Percentiles rank a stretch among this genome's conserved stretches.
Conservation (phyloP, 2,888 invertebrate species). For the Aromia moschata region DNA sequence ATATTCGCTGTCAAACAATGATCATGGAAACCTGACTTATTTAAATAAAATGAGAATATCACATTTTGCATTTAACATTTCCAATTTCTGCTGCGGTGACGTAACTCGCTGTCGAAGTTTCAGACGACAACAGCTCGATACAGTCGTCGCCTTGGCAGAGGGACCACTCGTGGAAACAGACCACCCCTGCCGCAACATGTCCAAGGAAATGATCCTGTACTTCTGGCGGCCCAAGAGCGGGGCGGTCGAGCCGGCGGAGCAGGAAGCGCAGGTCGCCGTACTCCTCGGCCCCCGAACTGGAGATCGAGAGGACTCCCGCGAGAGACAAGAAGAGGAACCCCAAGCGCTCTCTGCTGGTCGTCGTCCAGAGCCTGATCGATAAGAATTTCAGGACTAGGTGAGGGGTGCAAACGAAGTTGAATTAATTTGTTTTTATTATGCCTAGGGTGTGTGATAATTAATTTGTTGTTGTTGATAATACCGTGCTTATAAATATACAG, state of each 20-base stretch:
- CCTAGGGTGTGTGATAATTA: too few relatives aligned
- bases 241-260: slow-evolving; percentile 50
- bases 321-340: slow-evolving; percentile 39
- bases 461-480: too few relatives aligned
- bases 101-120: too few relatives aligned
- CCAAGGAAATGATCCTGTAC: slow-evolving; percentile 78
- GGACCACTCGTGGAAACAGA: slow-evolving; percentile 90
- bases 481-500: too few relatives aligned
- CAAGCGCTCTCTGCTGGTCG: slow-evolving; percentile 49
- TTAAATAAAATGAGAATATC: too few relatives aligned
- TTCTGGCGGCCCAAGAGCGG: slow-evolving; percentile 69
- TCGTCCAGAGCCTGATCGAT: slow-evolving; percentile 57
- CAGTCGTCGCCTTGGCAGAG: slow-evolving; percentile 92
- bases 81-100: too few relatives aligned
- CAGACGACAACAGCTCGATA: slow-evolving; percentile 90
- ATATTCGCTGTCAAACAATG: too few relatives aligned
- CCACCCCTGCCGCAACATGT: slow-evolving; percentile 78
- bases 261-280: slow-evolving; percentile 74
- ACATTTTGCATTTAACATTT: too few relatives aligned
- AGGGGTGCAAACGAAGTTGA: slow-evolving; percentile 3
- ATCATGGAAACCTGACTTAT: too few relatives aligned
- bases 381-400: slow-evolving; percentile 49
- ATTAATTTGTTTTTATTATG: too few relatives aligned
- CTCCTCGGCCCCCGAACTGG: slow-evolving; percentile 57
- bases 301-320: slow-evolving; percentile 29